These are phyloP conservation scores for Drosophila prolongata DNA, from an alignment of 2,888 invertebrate genomes.

Conservation along the genomic window DNA sequence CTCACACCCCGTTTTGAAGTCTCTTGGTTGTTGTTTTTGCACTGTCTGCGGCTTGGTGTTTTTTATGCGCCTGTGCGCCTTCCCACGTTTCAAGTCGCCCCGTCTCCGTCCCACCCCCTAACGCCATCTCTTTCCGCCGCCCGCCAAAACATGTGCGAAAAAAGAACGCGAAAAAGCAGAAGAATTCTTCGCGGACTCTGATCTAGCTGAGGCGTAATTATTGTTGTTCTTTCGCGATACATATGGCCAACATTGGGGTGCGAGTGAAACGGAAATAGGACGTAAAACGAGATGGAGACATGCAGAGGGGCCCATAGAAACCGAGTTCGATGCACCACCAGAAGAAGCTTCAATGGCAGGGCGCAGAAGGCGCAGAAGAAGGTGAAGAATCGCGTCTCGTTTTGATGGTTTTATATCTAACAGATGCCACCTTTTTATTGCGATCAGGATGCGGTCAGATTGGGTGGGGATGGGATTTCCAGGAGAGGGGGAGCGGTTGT, in stretches of 20 bases:
- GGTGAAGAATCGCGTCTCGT: slow-evolving; percentile 46
- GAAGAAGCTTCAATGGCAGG: slow-evolving; percentile 21
- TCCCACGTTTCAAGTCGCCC: slow-evolving; percentile 34
- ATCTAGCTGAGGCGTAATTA: slow-evolving; percentile 65
- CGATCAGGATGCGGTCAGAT: slow-evolving; percentile 26
- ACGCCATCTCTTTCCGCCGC: slow-evolving; percentile 11
- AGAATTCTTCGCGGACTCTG: slow-evolving; percentile 33
- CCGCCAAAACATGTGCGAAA: slow-evolving; percentile 37
- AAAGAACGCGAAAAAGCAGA: slow-evolving; percentile 18
- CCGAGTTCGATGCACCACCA: slow-evolving; percentile 70
- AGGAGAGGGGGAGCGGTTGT: neutral
- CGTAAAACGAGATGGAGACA: neutral
- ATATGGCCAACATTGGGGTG: slow-evolving; percentile 13
- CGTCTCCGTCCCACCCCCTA: slow-evolving; percentile 8
- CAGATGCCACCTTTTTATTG: slow-evolving; percentile 60
- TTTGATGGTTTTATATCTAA: slow-evolving; percentile 75
- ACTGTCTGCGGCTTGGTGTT: slow-evolving; percentile 38
- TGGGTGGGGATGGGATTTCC: slow-evolving; percentile 3
- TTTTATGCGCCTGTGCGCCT: slow-evolving; percentile 51
- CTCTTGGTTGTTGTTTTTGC: slow-evolving; percentile 20
- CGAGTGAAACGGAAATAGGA: slow-evolving; percentile 48
- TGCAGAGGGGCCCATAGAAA: slow-evolving; percentile 35
- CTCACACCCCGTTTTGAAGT: slow-evolving; percentile 15
- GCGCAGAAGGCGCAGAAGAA: slow-evolving; percentile 10
- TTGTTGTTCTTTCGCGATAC: slow-evolving; percentile 57